Evolutionary conservation across 1,140 invertebrate genomes (phyloP), one percentile per base, ranked within the genome.

Genomic region (Rhizoglyphus robini): DNA sequence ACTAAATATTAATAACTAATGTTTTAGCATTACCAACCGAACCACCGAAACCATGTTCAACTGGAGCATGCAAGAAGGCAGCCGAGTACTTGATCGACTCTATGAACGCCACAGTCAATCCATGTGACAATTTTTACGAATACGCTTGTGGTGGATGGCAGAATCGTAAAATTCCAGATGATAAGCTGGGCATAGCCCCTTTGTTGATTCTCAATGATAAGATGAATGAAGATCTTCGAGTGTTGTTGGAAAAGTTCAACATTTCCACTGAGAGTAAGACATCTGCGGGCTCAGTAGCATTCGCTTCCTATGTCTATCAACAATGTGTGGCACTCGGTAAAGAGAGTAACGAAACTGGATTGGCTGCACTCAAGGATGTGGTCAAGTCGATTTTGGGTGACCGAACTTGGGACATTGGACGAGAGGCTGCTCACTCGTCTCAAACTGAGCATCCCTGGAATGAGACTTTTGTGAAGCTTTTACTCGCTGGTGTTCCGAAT

Each of bases 121-220:
- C 81, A 0, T 86, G 85, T 70, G 73, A 82, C 15, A 83, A 86
- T 72, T 86, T 86, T 71, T 86, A 85, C 70, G 76, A 79, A 71
- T 86, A 83, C 70, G 80, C 83, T 1, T 86, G 84, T 70, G 84
- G 83, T n/a, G 71, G 75, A 49, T 76, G 70, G 70, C 58, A 59
- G 27, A 13, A 15, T 15, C 65, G 65, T 34, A 11, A 20, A 8
- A 66, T 66, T 38, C 65, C 65, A 8, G 60, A 66, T n/a, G 29
- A 38, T 23, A 66, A 66, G 25, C n/a, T 60, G 5, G 3, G 31
- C 4, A 36, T 18, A 29, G 31, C 4, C 71, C 91, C 88, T 0
- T 92, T 93, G 72, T 88, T 91, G 76, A 86, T 88, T 13, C 79
- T 93, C 60, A 84, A 87, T 2, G 88, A 92, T 74, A 85, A 91